Base-by-base conservation (phyloP, 2,797 vertebrate genomes). In the Malacoraja senta region DNA sequence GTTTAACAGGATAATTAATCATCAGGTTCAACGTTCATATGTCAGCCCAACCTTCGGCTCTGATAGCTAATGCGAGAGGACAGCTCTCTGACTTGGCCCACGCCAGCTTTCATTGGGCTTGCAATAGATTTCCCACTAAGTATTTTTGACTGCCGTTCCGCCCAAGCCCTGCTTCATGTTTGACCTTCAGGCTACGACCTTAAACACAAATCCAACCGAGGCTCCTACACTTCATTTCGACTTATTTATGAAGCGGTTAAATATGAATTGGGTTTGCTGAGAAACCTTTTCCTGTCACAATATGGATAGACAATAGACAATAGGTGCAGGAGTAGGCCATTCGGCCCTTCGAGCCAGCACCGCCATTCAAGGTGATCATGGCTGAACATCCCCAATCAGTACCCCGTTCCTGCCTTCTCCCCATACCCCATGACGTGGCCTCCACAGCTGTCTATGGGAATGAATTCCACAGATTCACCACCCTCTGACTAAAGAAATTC, bases 1-100 rank as follows among this genome's bases (percentile, higher is more conserved):
- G 29, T 32, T 86, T 63, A 65, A 65, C 8, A 21, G 84, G 84
- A 88, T 88, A 88, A 88, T 88, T 88, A 88, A 88, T 88, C 84
- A 88, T 29, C 32, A 6, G 19, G n/a, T 88, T 88, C 61, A 88
- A 21, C 17, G n/a, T 32, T 63, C 17, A 32, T 35, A 21, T 65
- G 84, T 65, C 61, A 65, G 15, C 35, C 61, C 84, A 88, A 32
- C 61, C 35, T 63, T 65, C n/a, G 9, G 29, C 61, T 65, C 61
- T 32, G 61, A 88, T 19, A 32, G 13, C 61, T 19, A 8, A 63
- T 88, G 61, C 13, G 12, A 65, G 58, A 32, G 83, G 13, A 13
- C 29, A 88, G 61, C 32, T 65, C 61, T 17, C 83, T 88, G 4
- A 65, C 29, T 88, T 32, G 84, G 7, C 84, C 58, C 35, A 65